Evolutionary conservation across 1,140 invertebrate genomes (phyloP).

Genomic region (Trichonephila clavipes): DNA sequence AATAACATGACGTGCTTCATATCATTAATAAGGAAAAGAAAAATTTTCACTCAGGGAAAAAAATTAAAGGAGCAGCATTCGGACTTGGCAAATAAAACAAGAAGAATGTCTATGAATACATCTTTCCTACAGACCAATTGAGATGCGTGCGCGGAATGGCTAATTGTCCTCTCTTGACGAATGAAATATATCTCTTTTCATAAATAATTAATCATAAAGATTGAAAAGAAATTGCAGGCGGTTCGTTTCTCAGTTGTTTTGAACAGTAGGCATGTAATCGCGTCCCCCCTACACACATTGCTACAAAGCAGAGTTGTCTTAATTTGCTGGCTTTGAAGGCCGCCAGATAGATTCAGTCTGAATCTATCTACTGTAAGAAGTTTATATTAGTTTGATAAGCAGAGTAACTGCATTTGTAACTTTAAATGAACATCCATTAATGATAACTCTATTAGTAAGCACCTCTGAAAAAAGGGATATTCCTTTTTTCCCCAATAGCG

Average conservation of each 20-base stretch:
- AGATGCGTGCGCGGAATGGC: background rate
- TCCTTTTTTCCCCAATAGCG: too few species aligned
- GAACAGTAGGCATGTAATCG: conserved; percentile 20
- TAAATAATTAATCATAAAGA: conserved; percentile 28
- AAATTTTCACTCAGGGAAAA: background rate
- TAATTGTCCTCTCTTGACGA: background rate
- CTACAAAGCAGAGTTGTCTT: background rate
- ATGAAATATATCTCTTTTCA: background rate
- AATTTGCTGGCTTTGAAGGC: background rate
- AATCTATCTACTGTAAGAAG: too few species aligned
- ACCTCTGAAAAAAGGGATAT: too few species aligned
- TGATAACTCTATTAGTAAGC: too few species aligned
- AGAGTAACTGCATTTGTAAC: background rate
- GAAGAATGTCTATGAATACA: background rate
- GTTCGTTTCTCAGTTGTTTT: conserved; percentile 6
- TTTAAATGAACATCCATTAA: background rate
- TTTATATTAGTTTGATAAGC: background rate
- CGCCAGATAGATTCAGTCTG: background rate
- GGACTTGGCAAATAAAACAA: background rate
- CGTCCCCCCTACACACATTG: background rate
- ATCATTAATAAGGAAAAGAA: background rate
- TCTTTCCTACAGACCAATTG: background rate
- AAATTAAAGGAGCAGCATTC: background rate
- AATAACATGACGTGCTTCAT: background rate
- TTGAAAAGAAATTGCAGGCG: background rate